Evolutionary conservation across 2,797 vertebrate genomes (phyloP).

Genomic region (Xiphorhynchus erythropygius): DNA sequence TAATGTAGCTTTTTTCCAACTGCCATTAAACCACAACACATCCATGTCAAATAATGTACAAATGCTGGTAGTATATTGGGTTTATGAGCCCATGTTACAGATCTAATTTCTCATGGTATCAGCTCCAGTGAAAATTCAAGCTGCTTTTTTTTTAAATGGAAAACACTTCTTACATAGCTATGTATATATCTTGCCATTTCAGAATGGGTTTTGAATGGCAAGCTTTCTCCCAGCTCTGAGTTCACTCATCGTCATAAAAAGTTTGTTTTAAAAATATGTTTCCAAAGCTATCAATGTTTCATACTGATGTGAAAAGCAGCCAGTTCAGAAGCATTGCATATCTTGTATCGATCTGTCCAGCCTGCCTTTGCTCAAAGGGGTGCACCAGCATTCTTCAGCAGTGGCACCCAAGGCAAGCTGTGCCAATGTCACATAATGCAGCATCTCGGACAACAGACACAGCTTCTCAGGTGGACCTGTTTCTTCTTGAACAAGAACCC

Average conservation of each 20-base stretch:
- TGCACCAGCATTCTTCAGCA: not conserved
- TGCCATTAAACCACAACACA: not conserved
- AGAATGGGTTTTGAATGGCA: not conserved
- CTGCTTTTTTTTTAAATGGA: not conserved
- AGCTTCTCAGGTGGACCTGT: not conserved
- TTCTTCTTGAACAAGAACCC: not conserved
- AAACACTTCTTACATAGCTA: not conserved
- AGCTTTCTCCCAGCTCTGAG: not conserved
- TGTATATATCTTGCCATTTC: not conserved
- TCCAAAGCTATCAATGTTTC: not conserved
- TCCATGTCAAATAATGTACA: not conserved
- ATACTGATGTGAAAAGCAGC: not conserved
- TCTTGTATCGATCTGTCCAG: not conserved
- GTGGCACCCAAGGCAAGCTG: not conserved
- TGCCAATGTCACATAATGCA: not conserved
- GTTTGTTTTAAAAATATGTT: not conserved
- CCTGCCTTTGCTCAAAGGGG: not conserved
- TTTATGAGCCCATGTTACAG: not conserved
- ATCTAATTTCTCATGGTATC: not conserved
- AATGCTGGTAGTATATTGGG: not conserved
- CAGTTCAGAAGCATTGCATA: not conserved
- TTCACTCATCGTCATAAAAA: not conserved
- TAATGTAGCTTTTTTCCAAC: not conserved
- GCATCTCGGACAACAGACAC: not conserved
- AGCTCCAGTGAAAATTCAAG: not conserved